Conservation (phyloP, 2,888 invertebrate species). For the Steinernema hermaphroditum region DNA sequence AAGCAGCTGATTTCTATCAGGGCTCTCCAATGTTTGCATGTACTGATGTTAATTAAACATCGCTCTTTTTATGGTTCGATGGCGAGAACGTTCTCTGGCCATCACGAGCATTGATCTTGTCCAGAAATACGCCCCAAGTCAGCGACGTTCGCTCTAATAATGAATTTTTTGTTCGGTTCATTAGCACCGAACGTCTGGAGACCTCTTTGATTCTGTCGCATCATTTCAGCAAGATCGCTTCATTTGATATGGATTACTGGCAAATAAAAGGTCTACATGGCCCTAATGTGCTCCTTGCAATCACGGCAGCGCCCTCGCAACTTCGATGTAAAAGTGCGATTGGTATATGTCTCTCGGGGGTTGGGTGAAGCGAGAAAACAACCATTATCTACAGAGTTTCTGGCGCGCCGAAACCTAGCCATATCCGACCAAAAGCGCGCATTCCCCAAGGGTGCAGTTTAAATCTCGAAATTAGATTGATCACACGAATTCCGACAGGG, state of each 20-base stretch:
- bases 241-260: background rate
- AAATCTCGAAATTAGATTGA: conserved; percentile 31
- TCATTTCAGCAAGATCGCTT: background rate
- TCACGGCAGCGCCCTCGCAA: background rate
- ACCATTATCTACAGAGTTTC: conserved; percentile 29
- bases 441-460: conserved; percentile 29
- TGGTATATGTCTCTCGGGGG: conserved; percentile 21
- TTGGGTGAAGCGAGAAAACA: conserved; percentile 19
- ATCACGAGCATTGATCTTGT: too few relatives aligned
- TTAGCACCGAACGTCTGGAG: too few relatives aligned
- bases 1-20: too few relatives aligned
- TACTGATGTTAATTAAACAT: too few relatives aligned
- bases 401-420: conserved; percentile 12
- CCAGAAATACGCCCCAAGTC: too few relatives aligned
- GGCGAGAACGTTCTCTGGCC: too few relatives aligned
- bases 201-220: background rate
- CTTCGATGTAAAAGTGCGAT: conserved; percentile 26
- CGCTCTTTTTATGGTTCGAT: too few relatives aligned
- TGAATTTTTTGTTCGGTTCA: too few relatives aligned
- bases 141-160: too few relatives aligned
- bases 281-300: background rate
- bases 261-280: background rate
- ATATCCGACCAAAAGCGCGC: background rate
- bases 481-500: conserved; percentile 9
- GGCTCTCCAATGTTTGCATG: too few relatives aligned